Conservation (phyloP, 2,888 invertebrate genomes). For the Enchytraeus crypticus region DNA sequence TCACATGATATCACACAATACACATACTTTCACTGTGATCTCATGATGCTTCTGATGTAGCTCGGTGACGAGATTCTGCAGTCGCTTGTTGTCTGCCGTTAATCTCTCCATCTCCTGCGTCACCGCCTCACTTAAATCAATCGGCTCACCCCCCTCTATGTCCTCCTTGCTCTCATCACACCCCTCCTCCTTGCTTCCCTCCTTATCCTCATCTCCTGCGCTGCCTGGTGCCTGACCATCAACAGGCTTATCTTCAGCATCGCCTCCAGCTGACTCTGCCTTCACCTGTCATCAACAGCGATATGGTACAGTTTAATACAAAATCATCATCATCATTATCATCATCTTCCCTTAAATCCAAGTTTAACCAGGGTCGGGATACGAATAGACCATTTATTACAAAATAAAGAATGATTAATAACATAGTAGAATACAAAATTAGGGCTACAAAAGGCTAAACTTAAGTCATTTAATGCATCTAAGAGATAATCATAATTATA, state of each 20-base stretch:
- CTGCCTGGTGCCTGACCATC: background rate
- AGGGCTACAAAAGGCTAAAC: no score
- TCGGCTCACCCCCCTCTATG: no score
- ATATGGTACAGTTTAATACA: background rate
- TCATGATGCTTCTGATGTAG: slow-evolving; percentile 87
- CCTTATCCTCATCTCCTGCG: background rate
- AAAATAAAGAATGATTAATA: background rate
- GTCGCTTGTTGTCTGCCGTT: slow-evolving; percentile 77
- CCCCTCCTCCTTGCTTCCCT: slow-evolving; percentile 8
- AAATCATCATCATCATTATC: no score
- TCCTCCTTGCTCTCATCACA: slow-evolving; percentile 1
- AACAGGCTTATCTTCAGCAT: slow-evolving; percentile 12
- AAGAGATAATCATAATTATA: no score
- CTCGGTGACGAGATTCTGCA: slow-evolving; percentile 82
- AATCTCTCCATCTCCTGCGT: slow-evolving; percentile 76
- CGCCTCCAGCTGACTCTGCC: slow-evolving; percentile 28
- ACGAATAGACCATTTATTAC: background rate
- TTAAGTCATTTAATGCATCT: no score
- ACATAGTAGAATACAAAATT: no score
- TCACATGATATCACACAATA: background rate
- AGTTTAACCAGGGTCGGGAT: no score
- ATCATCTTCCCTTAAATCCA: no score
- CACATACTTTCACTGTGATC: slow-evolving; percentile 67
- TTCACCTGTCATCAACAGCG: slow-evolving; percentile 11
- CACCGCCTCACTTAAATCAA: slow-evolving; percentile 56